A percentile compares a stretch with the other conserved stretches of the same genome.
These are phyloP conservation scores for Bubo bubo DNA, from an alignment of 2,113 vertebrate genomes.

Conservation along the genomic window DNA sequence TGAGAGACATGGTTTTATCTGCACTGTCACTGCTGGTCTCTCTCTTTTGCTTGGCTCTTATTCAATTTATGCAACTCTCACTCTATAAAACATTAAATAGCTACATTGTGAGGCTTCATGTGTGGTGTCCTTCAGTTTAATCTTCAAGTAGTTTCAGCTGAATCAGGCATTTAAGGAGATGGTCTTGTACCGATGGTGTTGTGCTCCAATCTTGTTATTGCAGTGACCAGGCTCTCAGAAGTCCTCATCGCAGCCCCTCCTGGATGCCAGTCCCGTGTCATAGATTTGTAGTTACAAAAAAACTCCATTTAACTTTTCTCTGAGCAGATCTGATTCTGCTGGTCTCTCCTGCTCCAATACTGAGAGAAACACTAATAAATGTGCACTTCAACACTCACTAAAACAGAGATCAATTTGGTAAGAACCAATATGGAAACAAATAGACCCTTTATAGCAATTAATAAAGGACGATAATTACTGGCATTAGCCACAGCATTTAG, in stretches of 20 bases:
- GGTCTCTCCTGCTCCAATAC: neutral
- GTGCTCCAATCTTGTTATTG: neutral
- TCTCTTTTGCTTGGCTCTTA: neutral
- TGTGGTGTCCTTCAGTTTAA: constrained; percentile 14
- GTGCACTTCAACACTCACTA: constrained; percentile 19
- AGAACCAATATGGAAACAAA: constrained; percentile 63
- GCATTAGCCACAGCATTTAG: constrained; percentile 62
- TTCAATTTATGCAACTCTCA: neutral
- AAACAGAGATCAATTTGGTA: constrained; percentile 57
- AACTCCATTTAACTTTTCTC: neutral
- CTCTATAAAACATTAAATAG: constrained; percentile 4
- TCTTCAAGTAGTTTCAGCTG: neutral
- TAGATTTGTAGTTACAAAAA: neutral
- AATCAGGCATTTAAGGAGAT: neutral
- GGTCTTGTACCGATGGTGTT: neutral
- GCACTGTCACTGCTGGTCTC: neutral
- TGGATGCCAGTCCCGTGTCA: neutral
- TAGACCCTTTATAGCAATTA: constrained; percentile 55
- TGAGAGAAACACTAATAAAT: constrained; percentile 26
- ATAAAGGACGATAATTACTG: constrained; percentile 59
- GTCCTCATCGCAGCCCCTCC: neutral
- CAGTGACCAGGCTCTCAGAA: neutral
- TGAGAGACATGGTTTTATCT: neutral
- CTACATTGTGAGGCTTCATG: neutral
- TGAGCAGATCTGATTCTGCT: neutral